Evolutionary conservation across 2,113 vertebrate species (phyloP), one percentile per base, ranked within the genome.

Genomic region (Pipa parva): DNA sequence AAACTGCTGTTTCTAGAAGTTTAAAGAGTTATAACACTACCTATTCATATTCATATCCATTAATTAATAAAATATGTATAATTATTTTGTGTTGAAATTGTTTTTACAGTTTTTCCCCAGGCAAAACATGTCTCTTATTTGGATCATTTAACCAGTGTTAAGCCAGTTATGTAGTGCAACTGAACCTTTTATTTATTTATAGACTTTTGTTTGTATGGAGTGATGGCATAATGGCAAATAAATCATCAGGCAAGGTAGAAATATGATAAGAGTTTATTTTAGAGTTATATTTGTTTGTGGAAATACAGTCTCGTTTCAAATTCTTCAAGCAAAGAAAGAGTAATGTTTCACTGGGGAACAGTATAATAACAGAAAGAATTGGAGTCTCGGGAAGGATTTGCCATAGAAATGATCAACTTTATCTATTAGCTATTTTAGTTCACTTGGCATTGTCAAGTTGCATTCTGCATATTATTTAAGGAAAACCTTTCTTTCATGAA

Each of bases 251-350:
- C 17, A n/a, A 42, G 39, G 39, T n/a, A n/a, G 39, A 42, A 42
- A 42, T 42, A 42, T 42, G 39, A 42, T 42, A 42, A 42, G 13
- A 42, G 39, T 42, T n/a, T 42, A 42, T 42, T n/a, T 42, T 42
- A 15, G 39, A 42, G 39, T 11, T 42, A 42, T n/a, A 42, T 42
- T 42, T 42, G 17, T 42, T 42, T 42, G 39, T 42, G 39, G 39
- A 42, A 42, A 42, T 42, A 6, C 17, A 7, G 39, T 42, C 39
- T 42, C 39, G 5, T 42, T 42, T 42, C 13, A n/a, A 17, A 42
- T 42, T 42, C n/a, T 42, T 5, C 17, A n/a, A n/a, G 13, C 13
- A 42, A 42, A 36, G 33, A 42, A 42, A 42, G 39, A 42, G 39
- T 42, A 42, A 42, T n/a, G 39, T n/a, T 42, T 42, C 39, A 42